Conservation (phyloP, 2,888 invertebrate genomes). For the Campoletis raptor region DNA sequence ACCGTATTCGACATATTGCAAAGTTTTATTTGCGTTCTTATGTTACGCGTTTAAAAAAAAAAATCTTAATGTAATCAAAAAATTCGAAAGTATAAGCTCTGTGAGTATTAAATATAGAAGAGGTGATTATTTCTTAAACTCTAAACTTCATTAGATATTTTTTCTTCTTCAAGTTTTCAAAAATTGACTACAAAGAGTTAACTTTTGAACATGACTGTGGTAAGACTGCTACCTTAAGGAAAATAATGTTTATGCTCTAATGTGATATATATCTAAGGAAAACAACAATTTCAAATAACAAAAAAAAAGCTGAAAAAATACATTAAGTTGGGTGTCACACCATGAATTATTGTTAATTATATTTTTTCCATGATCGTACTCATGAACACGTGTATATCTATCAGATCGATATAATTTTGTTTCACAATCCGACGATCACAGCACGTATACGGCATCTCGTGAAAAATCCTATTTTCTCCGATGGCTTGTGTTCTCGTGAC, state of each 20-base stretch:
- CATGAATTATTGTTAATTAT: not conserved
- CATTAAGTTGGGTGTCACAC: not conserved
- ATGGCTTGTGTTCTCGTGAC: conserved; percentile 4
- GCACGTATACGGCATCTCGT: conserved; percentile 12
- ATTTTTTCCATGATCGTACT: not conserved
- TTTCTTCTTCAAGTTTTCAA: no score
- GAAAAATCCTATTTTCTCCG: conserved; percentile 36
- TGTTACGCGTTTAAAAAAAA: no score
- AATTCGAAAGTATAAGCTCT: no score
- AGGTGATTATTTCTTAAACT: no score
- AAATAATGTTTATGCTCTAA: not conserved
- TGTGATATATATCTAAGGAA: not conserved
- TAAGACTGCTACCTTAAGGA: not conserved
- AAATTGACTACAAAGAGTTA: no score
- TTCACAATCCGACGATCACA: conserved; percentile 48
- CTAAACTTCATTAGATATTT: no score
- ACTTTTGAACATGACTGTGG: not conserved
- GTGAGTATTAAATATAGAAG: no score
- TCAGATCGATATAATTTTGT: conserved; percentile 50
- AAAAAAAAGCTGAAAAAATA: not conserved
- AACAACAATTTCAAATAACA: not conserved
- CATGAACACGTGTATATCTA: not conserved
- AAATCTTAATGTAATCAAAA: no score
- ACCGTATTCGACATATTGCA: no score
- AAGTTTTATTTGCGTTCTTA: no score